Percentiles rank a stretch among this genome's conserved stretches.
Evolutionary conservation across 1,140 invertebrate species (phyloP).

Genomic region (Platorchestia sp.): DNA sequence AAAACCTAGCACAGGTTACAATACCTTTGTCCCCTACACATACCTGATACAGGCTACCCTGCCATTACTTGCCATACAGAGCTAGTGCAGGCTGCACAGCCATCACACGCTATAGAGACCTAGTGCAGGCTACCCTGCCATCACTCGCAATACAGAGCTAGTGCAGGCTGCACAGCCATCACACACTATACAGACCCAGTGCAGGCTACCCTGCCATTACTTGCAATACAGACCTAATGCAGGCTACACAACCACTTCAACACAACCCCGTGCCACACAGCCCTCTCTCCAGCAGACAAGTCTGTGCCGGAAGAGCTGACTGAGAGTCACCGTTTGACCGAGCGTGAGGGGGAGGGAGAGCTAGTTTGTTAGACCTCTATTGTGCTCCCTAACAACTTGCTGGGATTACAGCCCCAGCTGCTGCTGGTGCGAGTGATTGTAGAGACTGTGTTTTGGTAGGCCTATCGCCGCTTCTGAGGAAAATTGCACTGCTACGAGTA

Average conservation of each 20-base stretch:
- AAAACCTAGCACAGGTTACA: too few relatives aligned
- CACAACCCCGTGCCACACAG: neutral
- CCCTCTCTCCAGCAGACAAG: neutral
- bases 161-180: too few relatives aligned
- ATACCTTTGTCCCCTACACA: too few relatives aligned
- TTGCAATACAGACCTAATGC: too few relatives aligned
- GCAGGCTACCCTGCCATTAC: too few relatives aligned
- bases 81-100: too few relatives aligned
- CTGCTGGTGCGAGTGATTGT: neutral
- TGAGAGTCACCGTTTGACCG: neutral
- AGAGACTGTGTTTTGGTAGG: conserved; percentile 18
- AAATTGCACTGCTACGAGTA: neutral
- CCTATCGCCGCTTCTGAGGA: neutral
- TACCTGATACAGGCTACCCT: too few relatives aligned
- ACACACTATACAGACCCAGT: too few relatives aligned
- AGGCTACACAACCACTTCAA: neutral
- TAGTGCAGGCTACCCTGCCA: too few relatives aligned
- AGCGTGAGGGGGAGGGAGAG: neutral
- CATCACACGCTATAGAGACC: too few relatives aligned
- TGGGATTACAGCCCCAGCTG: conserved; percentile 10
- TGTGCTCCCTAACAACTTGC: conserved; percentile 22
- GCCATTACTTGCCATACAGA: too few relatives aligned
- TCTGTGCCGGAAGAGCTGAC: neutral
- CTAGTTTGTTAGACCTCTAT: conserved; percentile 9
- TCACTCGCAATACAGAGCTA: too few relatives aligned